These are phyloP conservation scores for Halesus radiatus DNA, from an alignment of 1,140 invertebrate genomes.

Conservation along the genomic window DNA sequence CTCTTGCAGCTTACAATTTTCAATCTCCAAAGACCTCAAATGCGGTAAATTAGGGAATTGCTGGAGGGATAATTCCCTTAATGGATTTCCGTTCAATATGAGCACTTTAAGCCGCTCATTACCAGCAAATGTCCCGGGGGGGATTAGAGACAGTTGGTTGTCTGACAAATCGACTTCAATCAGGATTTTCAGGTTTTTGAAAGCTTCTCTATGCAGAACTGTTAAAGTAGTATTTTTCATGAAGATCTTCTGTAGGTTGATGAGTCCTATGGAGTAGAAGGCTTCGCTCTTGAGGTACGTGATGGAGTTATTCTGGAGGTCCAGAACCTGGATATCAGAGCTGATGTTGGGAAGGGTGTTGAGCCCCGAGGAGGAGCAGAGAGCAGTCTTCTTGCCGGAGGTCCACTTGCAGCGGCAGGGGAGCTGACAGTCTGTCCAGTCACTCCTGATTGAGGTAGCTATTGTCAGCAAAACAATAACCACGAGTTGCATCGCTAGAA, in stretches of 20 bases:
- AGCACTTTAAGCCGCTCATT: constrained; percentile 82
- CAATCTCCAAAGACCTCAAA: constrained; percentile 81
- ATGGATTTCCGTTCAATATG: constrained; percentile 80
- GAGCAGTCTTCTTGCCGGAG: constrained; percentile 88
- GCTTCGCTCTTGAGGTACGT: constrained; percentile 82
- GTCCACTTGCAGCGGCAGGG: constrained; percentile 91
- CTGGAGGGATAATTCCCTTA: constrained; percentile 73
- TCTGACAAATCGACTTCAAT: constrained; percentile 89
- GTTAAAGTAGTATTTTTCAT: constrained; percentile 80
- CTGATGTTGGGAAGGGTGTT: constrained; percentile 83
- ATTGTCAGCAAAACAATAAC: constrained; percentile 68
- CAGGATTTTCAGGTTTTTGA: constrained; percentile 87
- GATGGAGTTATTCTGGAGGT: constrained; percentile 85
- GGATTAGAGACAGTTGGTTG: constrained; percentile 79
- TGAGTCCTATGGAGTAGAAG: constrained; percentile 82
- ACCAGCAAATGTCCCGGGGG: constrained; percentile 81
- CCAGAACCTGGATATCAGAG: constrained; percentile 88
- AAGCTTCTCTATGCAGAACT: constrained; percentile 84
- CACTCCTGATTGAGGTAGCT: constrained; percentile 68
- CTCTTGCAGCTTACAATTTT: constrained; percentile 80
- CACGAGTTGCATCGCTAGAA: constrained; percentile 61
- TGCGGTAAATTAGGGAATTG: constrained; percentile 83
- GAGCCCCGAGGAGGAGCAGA: constrained; percentile 83
- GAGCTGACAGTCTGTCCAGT: constrained; percentile 84
- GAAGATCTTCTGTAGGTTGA: constrained; percentile 89